Evolutionary conservation across 2,113 vertebrate genomes (phyloP).

Genomic region (Callipepla squamata): DNA sequence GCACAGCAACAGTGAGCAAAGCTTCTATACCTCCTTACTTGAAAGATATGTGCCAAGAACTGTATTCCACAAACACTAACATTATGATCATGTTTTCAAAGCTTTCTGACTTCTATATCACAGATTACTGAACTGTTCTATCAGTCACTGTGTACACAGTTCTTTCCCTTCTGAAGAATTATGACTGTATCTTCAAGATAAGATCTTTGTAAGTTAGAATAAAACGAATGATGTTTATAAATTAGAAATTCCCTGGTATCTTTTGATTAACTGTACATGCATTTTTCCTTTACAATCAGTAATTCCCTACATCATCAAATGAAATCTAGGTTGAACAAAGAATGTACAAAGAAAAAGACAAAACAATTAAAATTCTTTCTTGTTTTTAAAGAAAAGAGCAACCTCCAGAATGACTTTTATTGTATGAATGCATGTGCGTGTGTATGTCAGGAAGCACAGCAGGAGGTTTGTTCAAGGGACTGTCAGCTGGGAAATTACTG

Average conservation of each 20-base stretch:
- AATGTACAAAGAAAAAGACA: background rate
- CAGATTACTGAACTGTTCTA: background rate
- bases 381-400: background rate
- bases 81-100: background rate
- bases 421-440: background rate
- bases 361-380: background rate
- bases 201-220: background rate
- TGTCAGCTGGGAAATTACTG: background rate
- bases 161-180: background rate
- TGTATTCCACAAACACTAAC: background rate
- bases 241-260: background rate
- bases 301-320: background rate
- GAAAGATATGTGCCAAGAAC: background rate
- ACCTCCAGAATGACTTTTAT: background rate
- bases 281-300: background rate
- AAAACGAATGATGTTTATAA: background rate
- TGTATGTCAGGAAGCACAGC: background rate
- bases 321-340: background rate
- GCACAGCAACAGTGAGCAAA: background rate
- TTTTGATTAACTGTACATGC: background rate
- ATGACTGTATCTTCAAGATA: background rate
- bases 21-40: background rate
- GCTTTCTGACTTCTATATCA: background rate
- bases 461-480: background rate
- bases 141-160: background rate